A percentile compares a stretch with the other conserved stretches of the same genome.
phyloP scores from a whole-genome alignment of 1,140 invertebrate genomes.

The Polypedilum pembai region DNA sequence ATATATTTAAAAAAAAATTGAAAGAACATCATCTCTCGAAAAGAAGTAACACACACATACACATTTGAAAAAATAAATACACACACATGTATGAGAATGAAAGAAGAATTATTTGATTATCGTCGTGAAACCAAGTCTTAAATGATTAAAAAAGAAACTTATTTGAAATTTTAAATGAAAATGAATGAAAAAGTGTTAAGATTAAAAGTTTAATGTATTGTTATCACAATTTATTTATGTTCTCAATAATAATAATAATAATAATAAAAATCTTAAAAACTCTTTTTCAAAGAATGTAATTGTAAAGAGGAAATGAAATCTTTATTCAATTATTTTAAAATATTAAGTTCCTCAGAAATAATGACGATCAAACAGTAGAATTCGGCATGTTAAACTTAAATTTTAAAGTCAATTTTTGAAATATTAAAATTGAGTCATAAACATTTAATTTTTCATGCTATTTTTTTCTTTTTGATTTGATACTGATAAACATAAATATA shows the following conservation, averaged over 20 bases:
- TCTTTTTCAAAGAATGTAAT: not conserved
- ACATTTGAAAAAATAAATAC: not conserved
- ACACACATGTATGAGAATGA: not conserved
- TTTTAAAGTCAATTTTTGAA: no score
- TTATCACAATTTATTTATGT: slow-evolving; percentile 26
- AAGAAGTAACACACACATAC: no score
- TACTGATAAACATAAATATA: no score
- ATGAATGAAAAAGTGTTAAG: slow-evolving; percentile 23
- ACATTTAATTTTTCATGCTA: no score
- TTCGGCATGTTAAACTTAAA: no score
- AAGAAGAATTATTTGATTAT: not conserved
- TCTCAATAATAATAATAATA: not conserved
- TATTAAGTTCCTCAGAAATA: not conserved
- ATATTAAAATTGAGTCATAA: no score
- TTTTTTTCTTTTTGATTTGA: no score
- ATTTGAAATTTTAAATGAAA: not conserved
- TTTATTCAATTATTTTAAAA: not conserved
- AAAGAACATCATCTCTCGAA: not conserved
- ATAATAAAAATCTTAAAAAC: not conserved
- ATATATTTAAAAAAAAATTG: no score
- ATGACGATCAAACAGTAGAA: not conserved
- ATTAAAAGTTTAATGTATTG: slow-evolving; percentile 29
- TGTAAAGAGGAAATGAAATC: not conserved
- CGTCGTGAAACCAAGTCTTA: not conserved
- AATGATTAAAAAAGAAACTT: not conserved